Percentiles rank a stretch among this genome's conserved stretches.
Evolutionary conservation across 2,888 invertebrate species (phyloP).

Genomic region (Tethea ocularis): DNA sequence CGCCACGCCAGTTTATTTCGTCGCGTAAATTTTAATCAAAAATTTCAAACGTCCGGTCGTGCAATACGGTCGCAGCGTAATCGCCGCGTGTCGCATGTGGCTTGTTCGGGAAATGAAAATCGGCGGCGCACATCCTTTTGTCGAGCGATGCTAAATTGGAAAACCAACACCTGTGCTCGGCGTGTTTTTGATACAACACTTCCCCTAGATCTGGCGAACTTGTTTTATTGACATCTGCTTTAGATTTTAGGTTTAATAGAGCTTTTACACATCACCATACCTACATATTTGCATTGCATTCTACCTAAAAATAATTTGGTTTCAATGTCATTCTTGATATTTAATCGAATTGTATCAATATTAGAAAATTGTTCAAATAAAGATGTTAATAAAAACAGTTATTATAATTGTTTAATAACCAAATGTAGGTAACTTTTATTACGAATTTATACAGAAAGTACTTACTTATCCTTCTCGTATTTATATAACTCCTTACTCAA

Average conservation of each 20-base stretch:
- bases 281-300: neutral
- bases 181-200: conserved; percentile 47
- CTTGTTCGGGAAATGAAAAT: conserved; percentile 51
- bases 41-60: conserved; percentile 37
- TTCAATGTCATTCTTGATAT: neutral
- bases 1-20: conserved; percentile 12
- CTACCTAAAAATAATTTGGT: neutral
- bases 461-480: neutral
- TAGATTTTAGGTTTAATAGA: neutral
- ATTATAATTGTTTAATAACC: neutral
- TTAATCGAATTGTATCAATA: neutral
- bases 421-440: neutral
- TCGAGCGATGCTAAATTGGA: conserved; percentile 58
- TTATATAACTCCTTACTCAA: conserved; percentile 11
- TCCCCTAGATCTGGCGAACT: conserved; percentile 29
- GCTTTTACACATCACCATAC: neutral
- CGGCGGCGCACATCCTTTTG: conserved; percentile 53
- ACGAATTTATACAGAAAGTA: neutral
- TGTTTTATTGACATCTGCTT: conserved; percentile 28
- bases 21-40: conserved; percentile 36
- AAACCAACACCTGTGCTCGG: conserved; percentile 61
- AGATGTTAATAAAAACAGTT: too few relatives aligned
- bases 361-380: too few relatives aligned
- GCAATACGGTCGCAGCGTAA: conserved; percentile 31
- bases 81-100: conserved; percentile 34